These are phyloP conservation scores for Zygaena filipendulae DNA, from an alignment of 2,888 invertebrate genomes.

Conservation along the genomic window DNA sequence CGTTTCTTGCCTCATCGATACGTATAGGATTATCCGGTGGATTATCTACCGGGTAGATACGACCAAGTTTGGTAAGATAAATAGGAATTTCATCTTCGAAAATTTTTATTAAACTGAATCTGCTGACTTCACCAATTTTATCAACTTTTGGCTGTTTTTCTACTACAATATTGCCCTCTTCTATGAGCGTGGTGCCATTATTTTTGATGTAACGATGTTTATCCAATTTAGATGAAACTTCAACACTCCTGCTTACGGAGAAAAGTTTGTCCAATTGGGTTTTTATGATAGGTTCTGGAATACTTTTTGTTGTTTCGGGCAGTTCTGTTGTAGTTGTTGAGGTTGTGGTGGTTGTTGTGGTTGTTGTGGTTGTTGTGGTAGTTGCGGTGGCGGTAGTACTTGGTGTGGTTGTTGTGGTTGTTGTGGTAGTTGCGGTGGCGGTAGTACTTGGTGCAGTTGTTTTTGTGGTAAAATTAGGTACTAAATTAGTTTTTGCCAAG, in stretches of 20 bases:
- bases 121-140: constrained; percentile 76
- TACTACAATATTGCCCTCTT: constrained; percentile 62
- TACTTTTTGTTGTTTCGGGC: constrained; percentile 30
- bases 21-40: constrained; percentile 57
- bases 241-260: constrained; percentile 75
- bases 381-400: not conserved
- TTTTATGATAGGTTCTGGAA: constrained; percentile 42
- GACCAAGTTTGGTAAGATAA: constrained; percentile 55
- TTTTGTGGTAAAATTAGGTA: constrained; percentile 2
- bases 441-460: constrained; percentile 8
- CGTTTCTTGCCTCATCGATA: constrained; percentile 61
- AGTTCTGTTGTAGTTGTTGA: constrained; percentile 17
- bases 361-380: constrained; percentile 14
- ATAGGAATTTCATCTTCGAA: constrained; percentile 70
- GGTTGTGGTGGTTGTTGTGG: constrained; percentile 19
- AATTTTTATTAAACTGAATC: constrained; percentile 75
- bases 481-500: too few species aligned
- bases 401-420: constrained; percentile 23
- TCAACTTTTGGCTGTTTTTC: constrained; percentile 71
- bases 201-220: constrained; percentile 69
- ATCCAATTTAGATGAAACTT: constrained; percentile 74
- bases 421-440: constrained; percentile 18
- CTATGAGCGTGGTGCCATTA: constrained; percentile 59
- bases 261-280: constrained; percentile 71
- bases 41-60: constrained; percentile 58